Base-by-base conservation (phyloP, 2,113 vertebrate genomes). In the Vombatus ursinus region DNA sequence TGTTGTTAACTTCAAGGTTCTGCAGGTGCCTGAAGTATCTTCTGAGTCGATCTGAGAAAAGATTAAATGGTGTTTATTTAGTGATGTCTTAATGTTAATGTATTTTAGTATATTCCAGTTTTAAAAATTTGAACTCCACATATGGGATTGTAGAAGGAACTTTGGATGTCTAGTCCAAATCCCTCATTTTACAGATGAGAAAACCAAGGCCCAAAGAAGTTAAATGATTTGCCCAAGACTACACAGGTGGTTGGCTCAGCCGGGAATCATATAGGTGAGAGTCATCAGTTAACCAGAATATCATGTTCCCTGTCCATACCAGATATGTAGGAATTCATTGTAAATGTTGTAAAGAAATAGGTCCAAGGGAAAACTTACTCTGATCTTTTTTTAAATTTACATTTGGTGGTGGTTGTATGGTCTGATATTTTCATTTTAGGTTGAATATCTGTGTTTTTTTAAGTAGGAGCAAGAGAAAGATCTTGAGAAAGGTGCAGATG, bases 41-140 rank as follows among this genome's bases (percentile, higher is more conserved):
- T 94, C 23, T 90, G 90, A 90, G 24, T 92, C 50, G 47, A 25
- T 77, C 68, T 16, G 91, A 95, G 93, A 90, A 95, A 95, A 94
- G 84, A 95, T 89, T 31, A 47, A 28, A 77, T 50, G 50, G 24
- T 92, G 50, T 61, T 22, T 91, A 10, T 31, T 92, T 90, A 92
- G 92, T 91, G 14, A 52, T 91, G 68, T 96, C 95, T 96, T 51
- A 52, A 28, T 96, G 23, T 95, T 90, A 19, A 44, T 53, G 51
- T 25, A 84, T 93, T 91, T 92, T n/a, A 0, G 3, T n/a, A 77
- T n/a, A 77, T 77, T 77, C 68, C 68, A 77, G 37, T 77, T 77
- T 68, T 12, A 10, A 92, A 93, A 91, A 96, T 44, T 49, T 14
- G 47, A 52, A 57, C 92, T 19, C 10, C 90, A 95, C 94, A 49